Evolutionary conservation across 2,113 vertebrate genomes (phyloP), one percentile per base, ranked within the genome.

Genomic region (Madoqua kirkii): DNA sequence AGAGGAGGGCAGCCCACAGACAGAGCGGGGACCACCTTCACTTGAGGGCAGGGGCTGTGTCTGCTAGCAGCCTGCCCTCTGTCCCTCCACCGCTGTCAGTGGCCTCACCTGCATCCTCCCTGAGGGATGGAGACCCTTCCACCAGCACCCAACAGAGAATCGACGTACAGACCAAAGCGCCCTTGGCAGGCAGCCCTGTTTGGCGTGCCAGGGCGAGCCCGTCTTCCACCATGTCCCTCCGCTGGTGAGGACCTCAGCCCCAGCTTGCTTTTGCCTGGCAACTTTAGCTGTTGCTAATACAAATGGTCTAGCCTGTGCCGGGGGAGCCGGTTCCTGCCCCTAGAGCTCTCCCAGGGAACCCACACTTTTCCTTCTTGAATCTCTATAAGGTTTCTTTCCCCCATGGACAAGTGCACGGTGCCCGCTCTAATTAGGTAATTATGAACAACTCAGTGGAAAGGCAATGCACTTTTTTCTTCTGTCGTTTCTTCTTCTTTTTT

Each of bases 401-500:
- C 5, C n/a, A 14, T 5, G 9, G 2, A 27, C 29, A 8, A 27
- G 8, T 9, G n/a, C 31, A 11, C 23, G 0, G 12, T 1, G 16
- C 12, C 13, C 15, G 12, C 14, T 21, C 33, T 67, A 31, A 36
- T 48, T 54, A 92, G 14, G 40, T 71, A 19, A 94, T 62, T 25
- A 76, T 7, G 27, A 23, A 2, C 40, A 36, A 43, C 50, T 88
- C 6, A 0, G 21, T 33, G 6, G 21, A 71, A 74, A 31, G 12
- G 29, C 55, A 54, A 11, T 3, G 16, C 0, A 2, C 48, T 74
- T 64, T 92, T 67, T 14, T 48, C 6, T 55, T 40, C 27, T 6
- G 83, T 15, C 29, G n/a, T 76, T 36, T 50, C 7, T 27, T 76
- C 21, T 60, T 29, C 15, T 31, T 31, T 60, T 62, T 62, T 33